phyloP scores from a whole-genome alignment of 1,140 invertebrate species.

The Pseudachorutes palmiensis region DNA sequence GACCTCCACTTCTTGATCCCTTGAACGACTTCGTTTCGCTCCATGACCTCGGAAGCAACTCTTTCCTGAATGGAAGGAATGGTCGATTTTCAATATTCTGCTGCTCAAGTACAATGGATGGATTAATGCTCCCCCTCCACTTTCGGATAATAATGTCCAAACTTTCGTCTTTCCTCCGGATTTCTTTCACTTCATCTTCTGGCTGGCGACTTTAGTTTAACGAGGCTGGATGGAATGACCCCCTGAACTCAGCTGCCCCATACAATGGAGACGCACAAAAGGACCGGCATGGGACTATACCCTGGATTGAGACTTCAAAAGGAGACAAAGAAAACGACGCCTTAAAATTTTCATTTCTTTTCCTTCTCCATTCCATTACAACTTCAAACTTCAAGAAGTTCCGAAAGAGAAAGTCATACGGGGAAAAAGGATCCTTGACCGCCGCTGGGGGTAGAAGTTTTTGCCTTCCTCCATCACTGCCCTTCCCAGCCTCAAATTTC shows the following conservation, averaged over 20 bases:
- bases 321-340: background rate
- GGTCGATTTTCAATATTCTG: background rate
- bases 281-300: too few species aligned
- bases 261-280: too few species aligned
- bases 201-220: background rate
- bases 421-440: too few species aligned
- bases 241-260: too few species aligned
- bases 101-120: background rate
- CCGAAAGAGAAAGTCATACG: too few species aligned
- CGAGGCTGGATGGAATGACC: too few species aligned
- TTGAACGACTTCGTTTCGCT: background rate
- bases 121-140: conserved; percentile 7
- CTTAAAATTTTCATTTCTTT: background rate
- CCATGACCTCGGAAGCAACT: background rate
- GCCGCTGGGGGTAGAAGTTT: too few species aligned
- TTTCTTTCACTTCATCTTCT: background rate
- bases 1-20: background rate
- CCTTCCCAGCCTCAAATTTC: background rate
- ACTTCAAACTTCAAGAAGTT: too few species aligned
- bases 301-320: background rate
- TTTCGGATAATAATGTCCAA: background rate
- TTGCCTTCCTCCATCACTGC: too few species aligned
- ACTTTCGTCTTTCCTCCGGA: conserved; percentile 9
- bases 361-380: background rate
- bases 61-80: too few species aligned